phyloP scores from a whole-genome alignment of 2,113 vertebrate species.

The Ictidomys tridecemlineatus region DNA sequence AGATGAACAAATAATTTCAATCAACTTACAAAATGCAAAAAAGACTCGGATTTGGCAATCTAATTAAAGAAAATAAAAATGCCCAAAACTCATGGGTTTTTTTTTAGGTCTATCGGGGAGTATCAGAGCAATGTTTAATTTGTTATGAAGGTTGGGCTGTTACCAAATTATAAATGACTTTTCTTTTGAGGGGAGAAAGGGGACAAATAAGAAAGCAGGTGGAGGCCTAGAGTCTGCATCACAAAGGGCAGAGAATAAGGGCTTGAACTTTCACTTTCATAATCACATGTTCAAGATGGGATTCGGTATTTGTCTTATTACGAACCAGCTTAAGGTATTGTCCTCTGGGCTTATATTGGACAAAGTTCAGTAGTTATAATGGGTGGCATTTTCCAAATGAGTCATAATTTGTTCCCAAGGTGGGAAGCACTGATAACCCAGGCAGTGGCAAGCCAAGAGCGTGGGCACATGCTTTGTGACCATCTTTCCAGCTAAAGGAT shows the following conservation, averaged over 20 bases:
- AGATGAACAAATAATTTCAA: background rate
- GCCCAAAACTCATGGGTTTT: background rate
- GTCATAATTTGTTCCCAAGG: conserved; percentile 50
- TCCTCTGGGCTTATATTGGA: background rate
- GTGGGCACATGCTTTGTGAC: background rate
- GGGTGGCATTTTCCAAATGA: conserved; percentile 35
- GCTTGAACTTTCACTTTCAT: background rate
- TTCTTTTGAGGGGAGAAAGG: background rate
- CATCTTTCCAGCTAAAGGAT: background rate
- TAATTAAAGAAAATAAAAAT: conserved; percentile 20
- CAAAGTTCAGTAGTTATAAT: conserved; percentile 20
- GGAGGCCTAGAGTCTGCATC: background rate
- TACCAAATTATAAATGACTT: background rate
- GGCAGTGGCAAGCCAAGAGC: background rate
- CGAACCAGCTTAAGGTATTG: background rate
- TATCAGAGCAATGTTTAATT: background rate
- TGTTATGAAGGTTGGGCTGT: background rate
- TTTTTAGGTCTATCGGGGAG: background rate
- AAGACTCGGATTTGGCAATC: background rate
- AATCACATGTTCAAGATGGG: background rate
- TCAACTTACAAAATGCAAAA: background rate
- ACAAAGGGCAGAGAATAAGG: background rate
- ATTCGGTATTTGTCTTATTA: background rate
- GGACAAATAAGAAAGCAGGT: background rate
- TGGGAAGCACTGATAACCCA: conserved; percentile 51